phyloP scores from a whole-genome alignment of 2,797 vertebrate genomes.

The Pangasius macronema region DNA sequence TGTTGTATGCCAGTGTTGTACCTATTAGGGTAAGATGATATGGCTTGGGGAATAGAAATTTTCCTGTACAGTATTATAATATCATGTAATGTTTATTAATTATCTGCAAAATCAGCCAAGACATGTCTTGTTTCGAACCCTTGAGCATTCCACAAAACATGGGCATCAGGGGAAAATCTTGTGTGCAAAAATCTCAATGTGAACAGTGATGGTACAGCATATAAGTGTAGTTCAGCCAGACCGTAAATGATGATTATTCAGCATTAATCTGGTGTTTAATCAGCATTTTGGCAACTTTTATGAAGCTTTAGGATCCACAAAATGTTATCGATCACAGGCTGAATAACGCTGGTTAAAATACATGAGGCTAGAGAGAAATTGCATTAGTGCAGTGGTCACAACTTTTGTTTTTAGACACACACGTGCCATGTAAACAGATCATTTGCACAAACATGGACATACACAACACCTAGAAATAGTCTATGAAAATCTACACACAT shows the following conservation, averaged over 20 bases:
- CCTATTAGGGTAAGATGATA: background rate
- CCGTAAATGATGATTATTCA: background rate
- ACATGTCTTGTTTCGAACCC: background rate
- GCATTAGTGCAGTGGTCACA: background rate
- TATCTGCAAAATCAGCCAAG: background rate
- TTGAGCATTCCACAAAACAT: background rate
- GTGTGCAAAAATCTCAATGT: background rate
- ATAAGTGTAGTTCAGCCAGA: background rate
- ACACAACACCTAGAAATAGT: background rate
- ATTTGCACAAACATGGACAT: background rate
- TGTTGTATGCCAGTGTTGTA: background rate
- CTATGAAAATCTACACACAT: background rate
- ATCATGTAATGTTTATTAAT: background rate
- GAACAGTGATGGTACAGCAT: background rate
- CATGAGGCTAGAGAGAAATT: conserved; percentile 18
- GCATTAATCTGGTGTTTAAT: conserved; percentile 9
- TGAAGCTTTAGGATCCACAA: conserved; percentile 1
- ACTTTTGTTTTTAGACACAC: background rate
- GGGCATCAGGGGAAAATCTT: background rate
- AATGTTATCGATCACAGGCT: conserved; percentile 46
- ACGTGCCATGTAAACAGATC: background rate
- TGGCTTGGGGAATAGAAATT: background rate
- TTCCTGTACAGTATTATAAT: background rate
- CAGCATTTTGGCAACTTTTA: background rate
- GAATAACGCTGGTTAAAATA: conserved; percentile 49